Conservation (phyloP, 2,888 invertebrate genomes). For the Callyntrura sp. region DNA sequence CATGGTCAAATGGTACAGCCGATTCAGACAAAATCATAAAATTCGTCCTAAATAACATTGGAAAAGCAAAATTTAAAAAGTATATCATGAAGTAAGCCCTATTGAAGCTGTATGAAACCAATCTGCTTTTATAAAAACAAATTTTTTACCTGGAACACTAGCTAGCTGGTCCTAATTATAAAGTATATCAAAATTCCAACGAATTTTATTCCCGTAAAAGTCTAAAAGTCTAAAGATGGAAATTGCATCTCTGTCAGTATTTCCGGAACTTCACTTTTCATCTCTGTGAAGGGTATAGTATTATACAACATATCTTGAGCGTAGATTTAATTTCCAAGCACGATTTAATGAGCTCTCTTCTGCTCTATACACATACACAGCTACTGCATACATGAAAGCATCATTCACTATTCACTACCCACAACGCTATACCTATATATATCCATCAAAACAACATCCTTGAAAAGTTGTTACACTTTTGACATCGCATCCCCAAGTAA, state of each 20-base stretch:
- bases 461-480: constrained; percentile 18
- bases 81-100: no score
- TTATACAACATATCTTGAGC: background rate
- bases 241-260: background rate
- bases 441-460: background rate
- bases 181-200: background rate
- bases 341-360: constrained; percentile 4
- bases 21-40: no score
- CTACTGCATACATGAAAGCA: background rate
- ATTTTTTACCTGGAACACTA: background rate
- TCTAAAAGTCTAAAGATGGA: background rate
- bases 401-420: no score
- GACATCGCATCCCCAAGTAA: background rate
- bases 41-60: no score
- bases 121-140: no score
- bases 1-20: no score
- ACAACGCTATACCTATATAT: no score
- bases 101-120: no score
- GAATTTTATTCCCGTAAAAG: background rate
- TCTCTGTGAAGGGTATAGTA: background rate
- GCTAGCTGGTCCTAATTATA: background rate
- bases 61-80: no score
- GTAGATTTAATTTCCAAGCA: constrained; percentile 26
- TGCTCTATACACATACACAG: background rate
- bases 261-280: constrained; percentile 18